Conservation (phyloP, 2,888 invertebrate genomes). For the Lithophane socia region DNA sequence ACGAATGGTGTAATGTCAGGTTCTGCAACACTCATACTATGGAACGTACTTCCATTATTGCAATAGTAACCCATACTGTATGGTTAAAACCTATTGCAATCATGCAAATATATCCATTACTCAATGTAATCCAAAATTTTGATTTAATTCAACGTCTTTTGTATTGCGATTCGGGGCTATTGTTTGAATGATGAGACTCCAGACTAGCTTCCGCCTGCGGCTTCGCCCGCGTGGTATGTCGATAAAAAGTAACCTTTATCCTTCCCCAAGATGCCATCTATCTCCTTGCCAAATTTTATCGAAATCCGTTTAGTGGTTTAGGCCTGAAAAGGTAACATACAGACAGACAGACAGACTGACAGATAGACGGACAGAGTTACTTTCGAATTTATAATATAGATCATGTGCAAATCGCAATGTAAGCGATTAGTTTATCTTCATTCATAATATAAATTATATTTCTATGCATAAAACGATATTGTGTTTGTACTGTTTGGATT, state of each 20-base stretch:
- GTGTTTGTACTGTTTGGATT: constrained; percentile 4
- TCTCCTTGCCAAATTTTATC: too few relatives aligned
- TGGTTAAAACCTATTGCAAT: constrained; percentile 25
- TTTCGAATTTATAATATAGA: too few relatives aligned
- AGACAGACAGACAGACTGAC: too few relatives aligned
- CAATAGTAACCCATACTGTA: constrained; percentile 7
- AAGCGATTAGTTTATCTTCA: not conserved
- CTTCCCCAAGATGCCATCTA: too few relatives aligned
- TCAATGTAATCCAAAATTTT: constrained; percentile 22
- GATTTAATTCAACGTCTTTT: constrained; percentile 24
- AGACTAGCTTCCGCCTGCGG: too few relatives aligned
- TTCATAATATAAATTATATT: not conserved
- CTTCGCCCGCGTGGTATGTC: too few relatives aligned
- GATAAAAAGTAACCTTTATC: too few relatives aligned
- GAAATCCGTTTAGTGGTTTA: too few relatives aligned
- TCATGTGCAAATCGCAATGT: not conserved
- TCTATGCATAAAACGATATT: not conserved
- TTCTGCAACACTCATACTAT: constrained; percentile 40
- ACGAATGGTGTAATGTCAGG: constrained; percentile 36
- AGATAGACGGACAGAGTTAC: too few relatives aligned
- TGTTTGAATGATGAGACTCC: constrained; percentile 13
- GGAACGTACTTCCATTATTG: constrained; percentile 24
- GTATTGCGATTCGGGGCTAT: constrained; percentile 5
- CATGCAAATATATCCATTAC: constrained; percentile 42
- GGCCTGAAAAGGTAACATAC: too few relatives aligned